Conservation (phyloP, 2,113 vertebrate species). For the Calonectris borealis region DNA sequence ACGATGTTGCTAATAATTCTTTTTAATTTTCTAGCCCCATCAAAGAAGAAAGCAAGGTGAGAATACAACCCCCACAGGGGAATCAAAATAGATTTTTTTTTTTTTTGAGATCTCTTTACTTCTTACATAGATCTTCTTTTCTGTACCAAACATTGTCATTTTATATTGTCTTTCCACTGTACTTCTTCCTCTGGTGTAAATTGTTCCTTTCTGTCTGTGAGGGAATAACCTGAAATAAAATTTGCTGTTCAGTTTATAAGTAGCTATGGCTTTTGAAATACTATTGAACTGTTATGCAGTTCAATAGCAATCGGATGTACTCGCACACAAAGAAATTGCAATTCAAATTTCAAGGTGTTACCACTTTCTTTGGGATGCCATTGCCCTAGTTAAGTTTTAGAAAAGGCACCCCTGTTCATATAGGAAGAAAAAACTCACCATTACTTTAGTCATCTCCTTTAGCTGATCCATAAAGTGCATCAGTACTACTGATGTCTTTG, state of each 20-base stretch:
- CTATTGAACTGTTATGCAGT: not conserved
- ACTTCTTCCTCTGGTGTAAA: not conserved
- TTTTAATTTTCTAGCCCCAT: constrained; percentile 41
- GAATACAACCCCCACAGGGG: not conserved
- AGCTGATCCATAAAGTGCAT: not conserved
- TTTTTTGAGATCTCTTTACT: not conserved
- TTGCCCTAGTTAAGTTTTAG: not conserved
- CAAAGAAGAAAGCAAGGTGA: constrained; percentile 53
- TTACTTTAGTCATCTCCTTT: not conserved
- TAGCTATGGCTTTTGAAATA: not conserved
- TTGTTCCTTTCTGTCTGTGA: not conserved
- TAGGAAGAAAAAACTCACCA: not conserved
- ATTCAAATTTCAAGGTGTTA: not conserved
- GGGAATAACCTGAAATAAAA: not conserved
- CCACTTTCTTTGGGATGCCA: not conserved
- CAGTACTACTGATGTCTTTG: not conserved
- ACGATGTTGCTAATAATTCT: constrained; percentile 21
- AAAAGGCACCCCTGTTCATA: not conserved
- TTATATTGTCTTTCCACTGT: not conserved
- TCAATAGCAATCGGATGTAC: not conserved
- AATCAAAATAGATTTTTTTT: not conserved
- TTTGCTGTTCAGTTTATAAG: not conserved
- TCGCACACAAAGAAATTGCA: not conserved
- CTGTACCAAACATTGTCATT: not conserved
- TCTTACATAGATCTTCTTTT: not conserved